Percentiles rank a stretch among this genome's conserved stretches.
Conservation (phyloP, 2,888 invertebrate genomes). For the Agonopterix alstromeriana region DNA sequence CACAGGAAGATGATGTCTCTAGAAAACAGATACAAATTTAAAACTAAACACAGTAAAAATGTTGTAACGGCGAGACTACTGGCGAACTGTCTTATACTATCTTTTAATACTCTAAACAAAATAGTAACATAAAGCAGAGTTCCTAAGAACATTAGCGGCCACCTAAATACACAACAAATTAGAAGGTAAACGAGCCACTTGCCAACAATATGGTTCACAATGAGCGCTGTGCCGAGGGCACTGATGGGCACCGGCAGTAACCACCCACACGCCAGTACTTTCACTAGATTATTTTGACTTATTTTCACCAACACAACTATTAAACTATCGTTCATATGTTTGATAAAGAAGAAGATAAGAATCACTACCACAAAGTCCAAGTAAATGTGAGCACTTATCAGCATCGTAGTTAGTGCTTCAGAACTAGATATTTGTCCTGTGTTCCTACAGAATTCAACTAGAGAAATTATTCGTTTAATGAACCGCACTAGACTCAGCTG, state of each 20-base stretch:
- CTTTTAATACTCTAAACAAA: slow-evolving; percentile 44
- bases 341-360: slow-evolving; percentile 58
- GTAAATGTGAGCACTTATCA: slow-evolving; percentile 43
- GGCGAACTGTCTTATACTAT: slow-evolving; percentile 53
- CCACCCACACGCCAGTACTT: slow-evolving; percentile 49
- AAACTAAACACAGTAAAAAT: slow-evolving; percentile 53
- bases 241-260: slow-evolving; percentile 46
- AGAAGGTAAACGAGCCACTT: slow-evolving; percentile 39
- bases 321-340: slow-evolving; percentile 62
- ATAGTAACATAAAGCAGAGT: slow-evolving; percentile 46
- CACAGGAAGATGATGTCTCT: slow-evolving; percentile 51
- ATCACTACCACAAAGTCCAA: slow-evolving; percentile 57
- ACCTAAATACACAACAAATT: slow-evolving; percentile 47
- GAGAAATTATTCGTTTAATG: slow-evolving; percentile 45
- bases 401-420: slow-evolving; percentile 13
- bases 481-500: slow-evolving; percentile 56
- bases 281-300: slow-evolving; percentile 42
- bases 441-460: slow-evolving; percentile 35
- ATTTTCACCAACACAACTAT: slow-evolving; percentile 57
- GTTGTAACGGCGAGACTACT: slow-evolving; percentile 53
- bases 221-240: slow-evolving; percentile 27
- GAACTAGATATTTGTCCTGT: slow-evolving; percentile 16
- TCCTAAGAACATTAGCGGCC: slow-evolving; percentile 56
- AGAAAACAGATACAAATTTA: slow-evolving; percentile 54
- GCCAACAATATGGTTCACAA: slow-evolving; percentile 23